These are phyloP conservation scores for Atta cephalotes DNA, from an alignment of 1,140 invertebrate species.

Conservation along the genomic window DNA sequence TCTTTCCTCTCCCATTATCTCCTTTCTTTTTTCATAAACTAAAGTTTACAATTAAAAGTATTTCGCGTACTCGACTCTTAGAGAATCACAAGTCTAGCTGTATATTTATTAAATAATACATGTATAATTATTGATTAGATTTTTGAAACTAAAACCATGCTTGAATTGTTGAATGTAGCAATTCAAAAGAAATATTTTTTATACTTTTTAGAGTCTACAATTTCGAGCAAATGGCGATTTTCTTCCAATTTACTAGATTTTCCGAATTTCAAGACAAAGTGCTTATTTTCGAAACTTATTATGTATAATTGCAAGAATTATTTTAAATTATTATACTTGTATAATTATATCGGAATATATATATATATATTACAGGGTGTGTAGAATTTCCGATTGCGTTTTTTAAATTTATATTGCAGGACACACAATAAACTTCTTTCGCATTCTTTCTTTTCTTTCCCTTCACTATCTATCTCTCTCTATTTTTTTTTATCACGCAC, in stretches of 20 bases:
- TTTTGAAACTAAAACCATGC: background rate
- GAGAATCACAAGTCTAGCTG: background rate
- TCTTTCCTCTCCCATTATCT: slow-evolving; percentile 20
- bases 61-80: background rate
- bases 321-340: slow-evolving; percentile 39
- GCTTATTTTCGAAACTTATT: slow-evolving; percentile 14
- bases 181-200: background rate
- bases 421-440: slow-evolving; percentile 19
- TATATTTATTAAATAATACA: slow-evolving; percentile 8
- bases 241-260: background rate
- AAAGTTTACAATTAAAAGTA: slow-evolving; percentile 42
- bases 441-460: background rate
- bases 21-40: slow-evolving; percentile 38
- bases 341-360: slow-evolving; percentile 26
- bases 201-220: background rate
- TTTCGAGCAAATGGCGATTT: background rate
- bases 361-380: slow-evolving; percentile 22
- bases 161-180: background rate
- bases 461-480: slow-evolving; percentile 10
- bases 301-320: background rate
- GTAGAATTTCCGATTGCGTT: slow-evolving; percentile 18
- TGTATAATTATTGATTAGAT: background rate
- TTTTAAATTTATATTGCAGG: slow-evolving; percentile 34
- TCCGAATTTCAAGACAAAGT: background rate
- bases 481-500: slow-evolving; percentile 8